Conservation (phyloP, 2,888 invertebrate species). For the Yponomeuta sedellus region DNA sequence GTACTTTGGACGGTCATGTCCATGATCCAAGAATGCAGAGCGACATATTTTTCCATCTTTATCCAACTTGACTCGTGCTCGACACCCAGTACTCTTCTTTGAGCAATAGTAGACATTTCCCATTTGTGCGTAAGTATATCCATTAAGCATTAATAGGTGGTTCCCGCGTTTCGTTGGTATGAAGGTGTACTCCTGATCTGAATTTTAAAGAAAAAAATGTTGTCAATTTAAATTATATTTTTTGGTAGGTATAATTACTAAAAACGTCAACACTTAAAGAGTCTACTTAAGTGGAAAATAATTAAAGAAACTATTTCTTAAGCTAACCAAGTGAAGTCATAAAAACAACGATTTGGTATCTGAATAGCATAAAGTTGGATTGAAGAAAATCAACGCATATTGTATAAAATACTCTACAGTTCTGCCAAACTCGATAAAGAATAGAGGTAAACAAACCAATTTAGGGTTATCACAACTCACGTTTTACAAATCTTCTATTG, state of each 20-base stretch:
- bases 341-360: too few relatives aligned
- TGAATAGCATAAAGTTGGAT: too few relatives aligned
- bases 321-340: background rate
- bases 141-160: slow-evolving; percentile 21
- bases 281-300: too few relatives aligned
- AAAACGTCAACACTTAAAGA: too few relatives aligned
- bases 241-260: too few relatives aligned
- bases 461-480: too few relatives aligned
- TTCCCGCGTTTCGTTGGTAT: background rate
- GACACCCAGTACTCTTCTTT: slow-evolving; percentile 25
- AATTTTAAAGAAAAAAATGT: background rate
- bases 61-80: slow-evolving; percentile 29
- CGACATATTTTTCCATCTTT: slow-evolving; percentile 10
- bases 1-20: slow-evolving; percentile 19
- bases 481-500: too few relatives aligned
- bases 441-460: too few relatives aligned
- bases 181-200: background rate
- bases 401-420: background rate
- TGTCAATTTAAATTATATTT: too few relatives aligned
- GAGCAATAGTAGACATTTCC: slow-evolving; percentile 28
- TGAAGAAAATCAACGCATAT: background rate
- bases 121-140: slow-evolving; percentile 21
- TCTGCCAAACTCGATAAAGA: too few relatives aligned
- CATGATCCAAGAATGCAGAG: slow-evolving; percentile 20
- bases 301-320: background rate